Conservation (phyloP, 2,888 invertebrate species). For the Polydrusus cervinus region DNA sequence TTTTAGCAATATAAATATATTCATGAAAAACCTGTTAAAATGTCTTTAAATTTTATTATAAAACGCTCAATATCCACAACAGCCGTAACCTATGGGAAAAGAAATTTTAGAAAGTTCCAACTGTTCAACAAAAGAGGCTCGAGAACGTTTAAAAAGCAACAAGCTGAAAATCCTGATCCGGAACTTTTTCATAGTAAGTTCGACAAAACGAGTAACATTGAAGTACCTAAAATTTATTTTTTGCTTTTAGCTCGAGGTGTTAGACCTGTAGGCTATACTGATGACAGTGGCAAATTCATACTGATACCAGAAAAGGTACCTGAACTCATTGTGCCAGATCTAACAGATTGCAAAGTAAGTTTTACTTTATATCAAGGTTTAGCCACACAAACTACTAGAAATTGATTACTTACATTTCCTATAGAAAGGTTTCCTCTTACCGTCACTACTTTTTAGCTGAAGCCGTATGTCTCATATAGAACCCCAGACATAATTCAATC, state of each 20-base stretch:
- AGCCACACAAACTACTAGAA: too few species aligned
- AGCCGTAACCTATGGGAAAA: constrained; percentile 76
- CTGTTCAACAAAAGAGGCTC: constrained; percentile 85
- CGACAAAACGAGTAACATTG: too few species aligned
- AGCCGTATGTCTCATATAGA: constrained; percentile 96
- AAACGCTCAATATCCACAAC: constrained; percentile 74
- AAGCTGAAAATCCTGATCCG: constrained; percentile 75
- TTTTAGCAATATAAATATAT: too few species aligned
- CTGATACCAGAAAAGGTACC: constrained; percentile 91
- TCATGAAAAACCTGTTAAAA: constrained; percentile 39
- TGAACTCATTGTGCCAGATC: constrained; percentile 92
- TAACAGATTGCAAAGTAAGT: constrained; percentile 82
- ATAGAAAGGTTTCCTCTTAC: too few species aligned
- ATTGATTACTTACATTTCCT: too few species aligned
- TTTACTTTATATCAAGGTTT: neutral
- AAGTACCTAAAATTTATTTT: constrained; percentile 15
- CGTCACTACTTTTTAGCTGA: constrained; percentile 74
- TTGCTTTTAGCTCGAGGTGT: constrained; percentile 78
- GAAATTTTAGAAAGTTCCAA: constrained; percentile 88
- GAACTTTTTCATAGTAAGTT: constrained; percentile 79
- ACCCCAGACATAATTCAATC: constrained; percentile 83
- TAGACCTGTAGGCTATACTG: constrained; percentile 76
- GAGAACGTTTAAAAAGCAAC: constrained; percentile 77
- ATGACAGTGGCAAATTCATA: constrained; percentile 75
- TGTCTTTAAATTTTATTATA: constrained; percentile 67